phyloP scores from a whole-genome alignment of 2,888 invertebrate genomes.

The Yponomeuta sedellus region DNA sequence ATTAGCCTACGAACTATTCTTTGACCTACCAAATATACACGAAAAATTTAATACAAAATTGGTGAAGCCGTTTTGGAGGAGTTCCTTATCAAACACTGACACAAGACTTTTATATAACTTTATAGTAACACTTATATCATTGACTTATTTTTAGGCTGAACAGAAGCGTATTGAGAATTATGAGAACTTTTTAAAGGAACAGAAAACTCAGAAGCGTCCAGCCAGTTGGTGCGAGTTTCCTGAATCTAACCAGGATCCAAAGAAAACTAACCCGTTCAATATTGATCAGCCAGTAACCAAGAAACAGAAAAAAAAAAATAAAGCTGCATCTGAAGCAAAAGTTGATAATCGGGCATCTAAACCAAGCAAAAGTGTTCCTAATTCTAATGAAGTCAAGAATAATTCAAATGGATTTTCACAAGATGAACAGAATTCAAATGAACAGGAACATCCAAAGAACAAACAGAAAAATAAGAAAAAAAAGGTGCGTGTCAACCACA shows the following conservation, averaged over 20 bases:
- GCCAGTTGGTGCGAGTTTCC: constrained; percentile 77
- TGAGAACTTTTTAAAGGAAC: constrained; percentile 69
- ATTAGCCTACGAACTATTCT: too few species aligned
- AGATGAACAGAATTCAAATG: not conserved
- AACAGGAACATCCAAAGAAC: constrained; percentile 21
- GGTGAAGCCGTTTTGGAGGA: too few species aligned
- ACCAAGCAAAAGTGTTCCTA: not conserved
- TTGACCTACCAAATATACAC: too few species aligned
- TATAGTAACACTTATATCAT: too few species aligned
- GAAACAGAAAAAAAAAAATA: constrained; percentile 29
- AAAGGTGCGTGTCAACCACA: constrained; percentile 24
- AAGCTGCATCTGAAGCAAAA: constrained; percentile 13
- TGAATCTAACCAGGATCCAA: constrained; percentile 35
- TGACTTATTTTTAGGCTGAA: constrained; percentile 47
- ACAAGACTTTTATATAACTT: too few species aligned
- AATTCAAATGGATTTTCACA: not conserved
- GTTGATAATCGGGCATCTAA: constrained; percentile 7
- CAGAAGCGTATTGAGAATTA: constrained; percentile 68
- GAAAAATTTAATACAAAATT: too few species aligned
- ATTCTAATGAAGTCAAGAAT: not conserved
- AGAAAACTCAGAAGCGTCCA: constrained; percentile 58
- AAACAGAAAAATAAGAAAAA: constrained; percentile 29
- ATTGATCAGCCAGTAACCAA: constrained; percentile 20
- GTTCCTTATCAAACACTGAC: too few species aligned
- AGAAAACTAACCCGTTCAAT: constrained; percentile 28